Evolutionary conservation across 1,140 invertebrate species (phyloP).

Genomic region (Platyscapa corneri): DNA sequence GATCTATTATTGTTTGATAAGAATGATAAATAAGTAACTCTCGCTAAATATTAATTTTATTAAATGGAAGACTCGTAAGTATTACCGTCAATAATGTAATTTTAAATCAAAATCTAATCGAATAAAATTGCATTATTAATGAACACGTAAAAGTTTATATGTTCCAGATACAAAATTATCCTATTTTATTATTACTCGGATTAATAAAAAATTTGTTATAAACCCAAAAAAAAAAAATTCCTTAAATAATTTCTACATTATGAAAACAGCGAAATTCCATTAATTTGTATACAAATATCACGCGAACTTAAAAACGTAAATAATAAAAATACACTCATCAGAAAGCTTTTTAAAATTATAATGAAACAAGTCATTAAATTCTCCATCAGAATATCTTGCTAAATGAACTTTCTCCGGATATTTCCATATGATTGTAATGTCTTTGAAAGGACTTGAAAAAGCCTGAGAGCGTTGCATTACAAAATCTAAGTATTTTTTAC

Average conservation of each 20-base stretch:
- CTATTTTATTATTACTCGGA: neutral
- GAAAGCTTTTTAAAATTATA: neutral
- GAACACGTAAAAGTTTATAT: neutral
- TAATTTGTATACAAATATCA: neutral
- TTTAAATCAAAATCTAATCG: neutral
- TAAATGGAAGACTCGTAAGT: neutral
- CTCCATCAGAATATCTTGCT: neutral
- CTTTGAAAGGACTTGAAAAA: neutral
- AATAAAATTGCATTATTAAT: neutral
- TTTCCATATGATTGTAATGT: neutral
- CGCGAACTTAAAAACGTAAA: neutral
- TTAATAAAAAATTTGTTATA: neutral
- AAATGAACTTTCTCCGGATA: slow-evolving; percentile 1
- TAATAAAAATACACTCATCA: neutral
- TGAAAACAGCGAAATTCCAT: neutral
- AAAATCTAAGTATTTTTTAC: neutral
- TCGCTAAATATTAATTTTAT: neutral
- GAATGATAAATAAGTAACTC: neutral
- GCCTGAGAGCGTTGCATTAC: neutral
- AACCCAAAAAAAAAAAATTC: too few species aligned
- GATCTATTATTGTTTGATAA: too few species aligned
- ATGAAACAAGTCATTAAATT: slow-evolving; percentile 16
- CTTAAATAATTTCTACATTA: neutral
- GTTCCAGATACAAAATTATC: neutral
- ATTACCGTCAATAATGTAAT: neutral